These are phyloP conservation scores for Rhinoraja longicauda DNA, from an alignment of 2,797 vertebrate genomes.

Conservation along the genomic window DNA sequence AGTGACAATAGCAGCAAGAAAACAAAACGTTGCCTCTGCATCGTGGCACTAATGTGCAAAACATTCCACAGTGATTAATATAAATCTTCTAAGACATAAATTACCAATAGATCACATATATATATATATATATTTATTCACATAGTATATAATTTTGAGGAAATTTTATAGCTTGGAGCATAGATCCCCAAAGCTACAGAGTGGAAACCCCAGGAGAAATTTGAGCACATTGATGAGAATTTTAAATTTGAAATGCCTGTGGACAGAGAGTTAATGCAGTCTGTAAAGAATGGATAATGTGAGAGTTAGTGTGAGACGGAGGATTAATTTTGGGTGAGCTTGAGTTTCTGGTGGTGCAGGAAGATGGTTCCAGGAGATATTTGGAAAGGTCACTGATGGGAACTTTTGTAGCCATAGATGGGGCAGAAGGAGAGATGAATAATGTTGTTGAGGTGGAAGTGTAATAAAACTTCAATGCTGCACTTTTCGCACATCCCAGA, in stretches of 20 bases:
- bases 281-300: not conserved
- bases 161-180: not conserved
- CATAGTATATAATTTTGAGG: not conserved
- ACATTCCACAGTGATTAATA: not conserved
- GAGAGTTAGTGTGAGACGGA: not conserved
- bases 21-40: not conserved
- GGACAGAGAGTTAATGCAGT: not conserved
- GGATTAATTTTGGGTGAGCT: not conserved
- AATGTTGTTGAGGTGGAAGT: not conserved
- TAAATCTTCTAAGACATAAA: not conserved
- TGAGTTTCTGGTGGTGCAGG: not conserved
- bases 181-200: not conserved
- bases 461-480: too few species aligned
- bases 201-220: not conserved
- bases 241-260: not conserved
- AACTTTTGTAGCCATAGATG: not conserved
- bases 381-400: not conserved
- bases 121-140: too few species aligned
- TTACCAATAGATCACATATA: not conserved
- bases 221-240: not conserved
- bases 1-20: not conserved
- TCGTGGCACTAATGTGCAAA: not conserved
- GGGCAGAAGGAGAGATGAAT: not conserved
- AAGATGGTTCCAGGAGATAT: not conserved
- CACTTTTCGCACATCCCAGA: too few species aligned